Base-by-base conservation (phyloP, 1,140 invertebrate genomes). In the Chironomus tepperi region DNA sequence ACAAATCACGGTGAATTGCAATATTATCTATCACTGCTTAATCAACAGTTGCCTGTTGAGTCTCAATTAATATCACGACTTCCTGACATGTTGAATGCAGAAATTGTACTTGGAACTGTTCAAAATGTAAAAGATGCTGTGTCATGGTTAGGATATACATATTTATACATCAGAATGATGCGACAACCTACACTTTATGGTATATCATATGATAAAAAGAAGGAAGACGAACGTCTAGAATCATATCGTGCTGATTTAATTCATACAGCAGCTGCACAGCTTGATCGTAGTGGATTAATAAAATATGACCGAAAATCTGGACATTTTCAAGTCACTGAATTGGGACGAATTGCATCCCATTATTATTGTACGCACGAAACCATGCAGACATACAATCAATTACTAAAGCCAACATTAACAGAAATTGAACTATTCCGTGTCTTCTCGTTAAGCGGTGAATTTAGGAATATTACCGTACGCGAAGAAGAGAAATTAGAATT, bases 371-470 rank as follows among this genome's bases (percentile, higher is more conserved):
- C 97, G 0, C 91, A 96, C 81, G 96, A 99, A 75, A 98, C 97
- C 0, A 98, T 99, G 88, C 86, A 92, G 75, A 95, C 94, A 0
- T 99, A 99, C 82, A 98, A 98, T 85, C 95, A 98, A 81, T 85
- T 99, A 72, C 81, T 99, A 42, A 99, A 99, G 83, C 95, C 96
- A 57, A 98, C 95, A 1, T 86, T 99, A 0, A 96, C 95, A 77
- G 98, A 99, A 83, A 99, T 99, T 76, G 98, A 99, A 83, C 83
- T 99, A 5, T 98, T 99, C 81, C 86, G 98, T n/a, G 97, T 99
- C 0, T 99, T 99, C 82, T 98, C 97, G 0, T 85, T 99, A n/a
- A 98, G 96, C 0, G 89, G 92, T 0, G 96, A 98, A 82, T 98
- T 98, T 81, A 89, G 89, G 76, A 91, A 97, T 80, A 94, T 98